Percentiles rank a stretch among this genome's conserved stretches.
These are phyloP conservation scores for Zosterops japonicus DNA, from an alignment of 2,113 vertebrate species.

Conservation along the genomic window DNA sequence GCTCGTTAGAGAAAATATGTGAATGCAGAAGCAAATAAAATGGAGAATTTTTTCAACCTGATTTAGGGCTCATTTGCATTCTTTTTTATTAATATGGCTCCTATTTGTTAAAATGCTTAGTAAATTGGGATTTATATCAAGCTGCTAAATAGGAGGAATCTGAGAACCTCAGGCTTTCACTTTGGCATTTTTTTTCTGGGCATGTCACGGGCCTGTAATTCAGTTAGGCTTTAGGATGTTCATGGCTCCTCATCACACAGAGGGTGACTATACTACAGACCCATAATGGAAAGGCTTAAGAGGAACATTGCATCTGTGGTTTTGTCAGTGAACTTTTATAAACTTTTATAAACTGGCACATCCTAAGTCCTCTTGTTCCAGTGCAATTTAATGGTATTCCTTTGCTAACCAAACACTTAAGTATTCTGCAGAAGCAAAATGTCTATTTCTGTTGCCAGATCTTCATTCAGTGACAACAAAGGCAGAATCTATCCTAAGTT, in stretches of 20 bases:
- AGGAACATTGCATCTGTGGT: not conserved
- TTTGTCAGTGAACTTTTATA: not conserved
- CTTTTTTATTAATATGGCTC: not conserved
- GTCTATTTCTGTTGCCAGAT: not conserved
- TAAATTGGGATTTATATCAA: not conserved
- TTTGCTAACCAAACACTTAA: not conserved
- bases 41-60: not conserved
- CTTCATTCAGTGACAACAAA: not conserved
- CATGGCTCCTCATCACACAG: not conserved
- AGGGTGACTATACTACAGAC: not conserved
- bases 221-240: not conserved
- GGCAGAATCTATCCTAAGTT: not conserved
- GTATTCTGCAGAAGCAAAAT: not conserved
- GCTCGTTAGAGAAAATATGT: not conserved
- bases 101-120: not conserved
- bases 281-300: not conserved
- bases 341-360: not conserved
- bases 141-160: not conserved
- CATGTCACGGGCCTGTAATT: not conserved
- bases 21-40: not conserved
- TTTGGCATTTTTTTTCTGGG: not conserved
- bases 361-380: not conserved
- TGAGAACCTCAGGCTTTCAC: not conserved
- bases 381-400: not conserved
- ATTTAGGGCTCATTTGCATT: not conserved